Percentiles rank a stretch among this genome's conserved stretches.
These are phyloP conservation scores for Drosophila ficusphila DNA, from an alignment of 1,140 invertebrate genomes.

Conservation along the genomic window DNA sequence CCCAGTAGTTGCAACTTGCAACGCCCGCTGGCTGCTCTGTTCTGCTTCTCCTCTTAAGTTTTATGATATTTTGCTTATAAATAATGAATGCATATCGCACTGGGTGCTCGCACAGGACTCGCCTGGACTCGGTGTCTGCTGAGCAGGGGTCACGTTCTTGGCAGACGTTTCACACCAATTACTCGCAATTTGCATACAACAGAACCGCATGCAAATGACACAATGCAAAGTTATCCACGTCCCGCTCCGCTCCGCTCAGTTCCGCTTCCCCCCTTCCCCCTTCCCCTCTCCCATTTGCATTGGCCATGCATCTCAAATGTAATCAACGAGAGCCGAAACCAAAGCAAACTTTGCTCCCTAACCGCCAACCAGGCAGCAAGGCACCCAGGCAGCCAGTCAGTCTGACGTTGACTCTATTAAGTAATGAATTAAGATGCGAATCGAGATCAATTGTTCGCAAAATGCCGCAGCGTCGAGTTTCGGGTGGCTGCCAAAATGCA, in stretches of 20 bases:
- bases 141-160: constrained; percentile 58
- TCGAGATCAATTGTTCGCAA: constrained; percentile 75
- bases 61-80: constrained; percentile 56
- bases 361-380: constrained; percentile 17
- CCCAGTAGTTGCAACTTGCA: constrained; percentile 2
- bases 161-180: constrained; percentile 80
- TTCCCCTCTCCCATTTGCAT: constrained; percentile 31
- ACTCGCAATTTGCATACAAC: constrained; percentile 78
- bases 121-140: constrained; percentile 11
- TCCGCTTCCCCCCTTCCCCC: neutral
- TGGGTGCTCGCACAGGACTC: neutral
- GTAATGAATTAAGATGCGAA: constrained; percentile 77
- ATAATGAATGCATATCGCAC: constrained; percentile 63
- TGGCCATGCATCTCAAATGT: constrained; percentile 74
- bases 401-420: constrained; percentile 61
- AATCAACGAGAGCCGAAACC: constrained; percentile 64
- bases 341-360: constrained; percentile 51
- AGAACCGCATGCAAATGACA: constrained; percentile 78
- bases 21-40: constrained; percentile 6
- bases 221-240: constrained; percentile 60
- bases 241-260: neutral
- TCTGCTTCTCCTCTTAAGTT: constrained; percentile 32
- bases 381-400: neutral
- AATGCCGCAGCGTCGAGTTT: constrained; percentile 45
- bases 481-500: constrained; percentile 44